Base-by-base conservation (phyloP, 2,113 vertebrate species). In the Poeciliopsis occidentalis region DNA sequence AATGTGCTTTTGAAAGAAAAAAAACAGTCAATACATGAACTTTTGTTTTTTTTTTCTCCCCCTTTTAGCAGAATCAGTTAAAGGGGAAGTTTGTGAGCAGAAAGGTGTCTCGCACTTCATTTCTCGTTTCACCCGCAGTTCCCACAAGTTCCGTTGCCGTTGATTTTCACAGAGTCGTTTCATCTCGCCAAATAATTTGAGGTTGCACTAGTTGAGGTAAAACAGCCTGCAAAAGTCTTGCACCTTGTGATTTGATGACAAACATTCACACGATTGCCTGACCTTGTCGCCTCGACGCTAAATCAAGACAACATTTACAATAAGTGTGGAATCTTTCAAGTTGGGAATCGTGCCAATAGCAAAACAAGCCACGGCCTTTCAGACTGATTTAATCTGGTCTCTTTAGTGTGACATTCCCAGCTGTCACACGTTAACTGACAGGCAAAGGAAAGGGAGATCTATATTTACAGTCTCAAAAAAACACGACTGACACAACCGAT, bases 371-470 rank as follows among this genome's bases (percentile, higher is more conserved):
- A 19, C 19, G 34, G 7, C 19, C 27, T 12, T 37, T 78, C 39
- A 29, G 70, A 65, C 0, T 61, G 41, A 71, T 67, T 85, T 79
- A 71, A 83, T 88, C 80, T 81, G 1, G 1, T 78, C 62, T 51
- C 63, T 75, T 81, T 64, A 37, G 79, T 79, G 82, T 64, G 73
- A 87, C 87, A 93, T 91, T 86, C 88, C 74, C 91, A 92, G 90
- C 91, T 91, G 87, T 84, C 89, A 88, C 67, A 60, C 11, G 62
- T 37, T 78, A 81, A 83, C 60, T 39, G 84, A 80, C 75, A 44
- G 66, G 69, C 29, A 54, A 71, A 29, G 13, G 47, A 19, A 26
- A 10, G 12, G 51, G 69, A 15, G 27, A 44, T 32, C 82, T 73
- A 64, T 80, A 72, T 84, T 86, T 87, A 72, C 76, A 19, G 4